Percentiles rank a stretch among this genome's conserved stretches.
Conservation (phyloP, 2,888 invertebrate species). For the Euzophera pinguis region DNA sequence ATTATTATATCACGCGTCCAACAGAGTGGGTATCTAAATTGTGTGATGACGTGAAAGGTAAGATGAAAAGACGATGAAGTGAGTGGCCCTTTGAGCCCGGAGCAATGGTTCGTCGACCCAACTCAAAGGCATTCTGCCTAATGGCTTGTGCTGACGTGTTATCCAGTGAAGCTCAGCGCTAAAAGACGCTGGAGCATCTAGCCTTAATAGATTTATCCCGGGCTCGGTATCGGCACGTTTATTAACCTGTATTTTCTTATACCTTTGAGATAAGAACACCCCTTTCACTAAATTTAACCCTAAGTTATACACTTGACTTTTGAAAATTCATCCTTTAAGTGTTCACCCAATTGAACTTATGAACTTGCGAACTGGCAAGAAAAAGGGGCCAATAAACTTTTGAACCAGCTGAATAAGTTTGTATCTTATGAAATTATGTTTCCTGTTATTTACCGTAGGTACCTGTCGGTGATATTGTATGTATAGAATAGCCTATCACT, state of each 20-base stretch:
- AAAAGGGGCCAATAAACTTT: too few relatives aligned
- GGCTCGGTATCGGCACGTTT: background rate
- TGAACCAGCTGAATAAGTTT: too few relatives aligned
- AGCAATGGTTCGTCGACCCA: constrained; percentile 49
- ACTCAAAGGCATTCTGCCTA: constrained; percentile 56
- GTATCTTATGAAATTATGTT: too few relatives aligned
- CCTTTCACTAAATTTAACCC: too few relatives aligned
- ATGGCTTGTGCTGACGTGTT: constrained; percentile 57
- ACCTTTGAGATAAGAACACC: background rate
- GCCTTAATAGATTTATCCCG: constrained; percentile 10
- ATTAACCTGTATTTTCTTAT: background rate
- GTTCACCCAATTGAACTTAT: too few relatives aligned
- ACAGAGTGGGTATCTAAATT: constrained; percentile 37
- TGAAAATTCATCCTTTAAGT: too few relatives aligned
- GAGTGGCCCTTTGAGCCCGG: constrained; percentile 51
- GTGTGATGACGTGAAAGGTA: constrained; percentile 49
- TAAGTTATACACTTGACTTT: too few relatives aligned
- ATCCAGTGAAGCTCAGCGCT: constrained; percentile 31
- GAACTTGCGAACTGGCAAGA: too few relatives aligned
- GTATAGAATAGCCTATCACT: too few relatives aligned
- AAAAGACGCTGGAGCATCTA: constrained; percentile 28
- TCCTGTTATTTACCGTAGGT: too few relatives aligned
- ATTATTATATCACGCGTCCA: constrained; percentile 8
- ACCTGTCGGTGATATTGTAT: too few relatives aligned
- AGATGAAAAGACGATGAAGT: constrained; percentile 59